Percentiles rank a stretch among this genome's conserved stretches.
These are phyloP conservation scores for Boleophthalmus pectinirostris DNA, from an alignment of 2,113 vertebrate species.

Conservation along the genomic window DNA sequence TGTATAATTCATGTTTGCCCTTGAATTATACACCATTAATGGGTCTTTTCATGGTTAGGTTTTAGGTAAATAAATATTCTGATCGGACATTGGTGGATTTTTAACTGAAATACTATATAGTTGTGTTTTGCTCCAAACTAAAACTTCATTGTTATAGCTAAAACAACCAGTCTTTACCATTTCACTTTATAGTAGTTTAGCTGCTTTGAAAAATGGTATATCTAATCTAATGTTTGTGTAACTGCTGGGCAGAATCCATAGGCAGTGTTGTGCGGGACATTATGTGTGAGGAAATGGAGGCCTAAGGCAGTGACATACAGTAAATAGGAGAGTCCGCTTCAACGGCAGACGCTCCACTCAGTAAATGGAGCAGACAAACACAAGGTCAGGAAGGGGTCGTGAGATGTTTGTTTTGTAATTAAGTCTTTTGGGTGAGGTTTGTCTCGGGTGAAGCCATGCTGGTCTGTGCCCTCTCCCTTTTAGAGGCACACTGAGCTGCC, in stretches of 20 bases:
- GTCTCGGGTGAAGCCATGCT: not conserved
- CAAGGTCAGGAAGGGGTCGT: constrained; percentile 6
- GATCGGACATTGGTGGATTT: too few relatives aligned
- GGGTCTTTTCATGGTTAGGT: too few relatives aligned
- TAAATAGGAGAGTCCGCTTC: not conserved
- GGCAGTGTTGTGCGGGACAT: not conserved
- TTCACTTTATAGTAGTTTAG: not conserved
- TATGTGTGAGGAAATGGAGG: constrained; percentile 3
- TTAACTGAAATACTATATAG: not conserved
- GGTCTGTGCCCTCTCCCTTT: not conserved
- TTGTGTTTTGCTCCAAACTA: not conserved
- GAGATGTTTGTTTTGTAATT: constrained; percentile 12
- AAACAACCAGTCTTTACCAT: too few relatives aligned
- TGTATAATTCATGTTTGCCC: too few relatives aligned
- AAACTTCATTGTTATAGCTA: too few relatives aligned
- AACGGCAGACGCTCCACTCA: not conserved
- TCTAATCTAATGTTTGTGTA: not conserved
- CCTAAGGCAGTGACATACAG: not conserved
- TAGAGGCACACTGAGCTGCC: not conserved
- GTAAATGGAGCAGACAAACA: constrained; percentile 15
- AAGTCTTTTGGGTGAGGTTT: constrained; percentile 7
- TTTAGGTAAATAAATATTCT: too few relatives aligned
- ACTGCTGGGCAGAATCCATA: not conserved
- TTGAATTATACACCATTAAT: too few relatives aligned
- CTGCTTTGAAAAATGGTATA: not conserved